phyloP scores from a whole-genome alignment of 2,113 vertebrate genomes.

The Melospiza melodia region DNA sequence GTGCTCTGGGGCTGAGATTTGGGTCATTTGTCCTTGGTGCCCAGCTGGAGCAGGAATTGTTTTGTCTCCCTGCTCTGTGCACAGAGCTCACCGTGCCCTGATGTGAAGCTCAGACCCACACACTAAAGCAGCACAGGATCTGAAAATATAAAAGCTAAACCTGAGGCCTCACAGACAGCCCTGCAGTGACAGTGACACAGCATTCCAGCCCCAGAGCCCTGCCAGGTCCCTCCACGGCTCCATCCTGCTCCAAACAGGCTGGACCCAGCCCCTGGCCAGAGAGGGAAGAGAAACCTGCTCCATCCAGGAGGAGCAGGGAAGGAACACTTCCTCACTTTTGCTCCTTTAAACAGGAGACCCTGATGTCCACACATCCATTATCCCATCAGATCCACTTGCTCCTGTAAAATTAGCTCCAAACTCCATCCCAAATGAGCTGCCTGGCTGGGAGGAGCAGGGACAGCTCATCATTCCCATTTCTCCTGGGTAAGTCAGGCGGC shows the following conservation, averaged over 20 bases:
- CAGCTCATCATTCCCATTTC: constrained; percentile 11
- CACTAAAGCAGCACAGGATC: background rate
- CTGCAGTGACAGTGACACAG: background rate
- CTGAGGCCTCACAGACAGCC: background rate
- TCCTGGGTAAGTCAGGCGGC: background rate
- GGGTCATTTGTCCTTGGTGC: too few species aligned
- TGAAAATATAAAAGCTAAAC: background rate
- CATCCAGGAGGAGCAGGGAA: accelerated
- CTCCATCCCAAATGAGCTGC: background rate
- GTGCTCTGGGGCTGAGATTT: too few species aligned
- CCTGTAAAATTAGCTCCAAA: constrained; percentile 45
- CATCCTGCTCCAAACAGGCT: background rate
- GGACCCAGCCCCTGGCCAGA: accelerated
- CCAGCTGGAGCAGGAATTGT: too few species aligned
- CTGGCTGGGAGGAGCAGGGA: background rate
- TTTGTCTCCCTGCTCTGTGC: too few species aligned
- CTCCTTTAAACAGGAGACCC: background rate
- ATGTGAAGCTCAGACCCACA: background rate
- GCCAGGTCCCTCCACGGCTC: accelerated
- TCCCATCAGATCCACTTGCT: background rate
- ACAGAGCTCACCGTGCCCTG: background rate
- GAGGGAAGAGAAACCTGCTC: background rate
- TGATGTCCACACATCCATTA: too few species aligned
- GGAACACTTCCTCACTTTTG: accelerated
- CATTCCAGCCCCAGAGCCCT: background rate